Base-by-base conservation (phyloP, 2,888 invertebrate genomes). In the Bimastos eiseni region DNA sequence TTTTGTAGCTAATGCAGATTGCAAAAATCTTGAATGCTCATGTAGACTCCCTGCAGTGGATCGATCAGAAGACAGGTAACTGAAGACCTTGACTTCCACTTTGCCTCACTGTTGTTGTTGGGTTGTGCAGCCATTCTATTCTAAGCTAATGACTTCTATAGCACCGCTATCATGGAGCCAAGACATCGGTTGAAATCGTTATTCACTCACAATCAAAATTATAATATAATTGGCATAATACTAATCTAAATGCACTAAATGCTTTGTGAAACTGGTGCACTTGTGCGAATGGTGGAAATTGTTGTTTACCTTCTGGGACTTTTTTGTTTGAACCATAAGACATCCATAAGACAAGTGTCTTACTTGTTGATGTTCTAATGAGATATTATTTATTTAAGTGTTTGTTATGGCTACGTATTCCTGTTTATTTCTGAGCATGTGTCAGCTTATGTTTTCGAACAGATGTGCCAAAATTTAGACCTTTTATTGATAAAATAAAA, bases 41-140 rank as follows among this genome's bases (percentile, higher is more conserved):
- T 94, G 98, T 98, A 97, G 98, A 98, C 89, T 98, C 98, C 0
- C 96, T 99, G 94, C 98, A 98, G 93, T 98, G 98, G 98, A 97
- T 99, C 86, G 98, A 98, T 94, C 97, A 97, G 92, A 97, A 97
- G 91, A 97, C 98, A 11, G 96, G 95, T 93, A 83, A 36, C 90
- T 89, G 24, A 21, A 15, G 33, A 37, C 41, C 19, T 36, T 86
- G 19, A 86, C 11, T 88, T 34, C 34, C 19, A 37, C 37, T 36
- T 86, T 86, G 6, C 24, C 21, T 19, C 11, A 8, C 37, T 86
- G 5, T 34, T 86, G 34, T 36, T 34, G 49, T 70, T 70, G 70
- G n/a, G 70, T n/a, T 70, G n/a, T 70, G 70, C 70, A 70, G n/a
- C 24, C 21, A 21, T 41, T n/a, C n/a, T n/a, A 15, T 49, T 49